Evolutionary conservation across 2,113 vertebrate species (phyloP).

Genomic region (Pagrus major): DNA sequence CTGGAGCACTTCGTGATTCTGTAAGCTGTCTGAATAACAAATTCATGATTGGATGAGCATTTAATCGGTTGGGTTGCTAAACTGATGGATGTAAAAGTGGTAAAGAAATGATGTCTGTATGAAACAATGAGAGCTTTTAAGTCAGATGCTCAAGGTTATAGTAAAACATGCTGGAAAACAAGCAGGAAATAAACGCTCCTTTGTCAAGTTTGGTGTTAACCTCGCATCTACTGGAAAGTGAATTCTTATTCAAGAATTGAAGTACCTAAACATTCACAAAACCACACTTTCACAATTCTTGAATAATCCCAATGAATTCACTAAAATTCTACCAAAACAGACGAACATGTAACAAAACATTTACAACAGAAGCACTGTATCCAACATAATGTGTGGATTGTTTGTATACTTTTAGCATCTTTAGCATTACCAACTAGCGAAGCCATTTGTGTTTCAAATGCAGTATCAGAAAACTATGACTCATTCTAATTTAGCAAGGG

Average conservation of each 20-base stretch:
- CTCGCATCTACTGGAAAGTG: background rate
- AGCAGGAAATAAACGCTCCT: background rate
- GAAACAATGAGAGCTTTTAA: constrained; percentile 28
- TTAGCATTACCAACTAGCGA: constrained; percentile 16
- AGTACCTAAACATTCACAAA: constrained; percentile 11
- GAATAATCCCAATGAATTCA: constrained; percentile 39
- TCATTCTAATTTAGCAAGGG: background rate
- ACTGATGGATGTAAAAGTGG: constrained; percentile 64
- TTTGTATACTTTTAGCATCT: background rate
- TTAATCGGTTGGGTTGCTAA: constrained; percentile 61
- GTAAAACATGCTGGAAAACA: constrained; percentile 48
- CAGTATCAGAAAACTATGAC: background rate
- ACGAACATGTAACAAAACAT: background rate
- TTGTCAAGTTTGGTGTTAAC: constrained; percentile 19
- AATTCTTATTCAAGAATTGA: constrained; percentile 34
- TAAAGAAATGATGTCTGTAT: constrained; percentile 48
- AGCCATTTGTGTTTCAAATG: constrained; percentile 14
- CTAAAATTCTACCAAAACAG: constrained; percentile 41
- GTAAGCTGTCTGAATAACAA: constrained; percentile 88
- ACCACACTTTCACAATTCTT: constrained; percentile 33
- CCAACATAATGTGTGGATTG: background rate
- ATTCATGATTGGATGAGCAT: constrained; percentile 83
- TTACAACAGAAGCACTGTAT: background rate
- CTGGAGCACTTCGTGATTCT: constrained; percentile 88
- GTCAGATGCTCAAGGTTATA: constrained; percentile 24